Evolutionary conservation across 2,888 invertebrate genomes (phyloP).

Genomic region (Xanthia togata): DNA sequence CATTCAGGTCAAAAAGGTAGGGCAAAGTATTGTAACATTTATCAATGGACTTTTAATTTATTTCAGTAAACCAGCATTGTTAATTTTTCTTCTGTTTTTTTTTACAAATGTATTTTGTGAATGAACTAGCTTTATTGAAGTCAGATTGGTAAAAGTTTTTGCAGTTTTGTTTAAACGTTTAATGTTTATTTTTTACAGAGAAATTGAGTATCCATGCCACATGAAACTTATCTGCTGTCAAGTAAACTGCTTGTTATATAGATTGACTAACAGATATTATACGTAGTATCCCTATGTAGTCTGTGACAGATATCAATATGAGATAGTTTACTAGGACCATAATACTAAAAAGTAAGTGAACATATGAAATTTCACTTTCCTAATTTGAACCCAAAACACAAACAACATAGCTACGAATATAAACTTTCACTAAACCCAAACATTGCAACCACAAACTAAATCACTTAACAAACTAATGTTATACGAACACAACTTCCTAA

Average conservation of each 20-base stretch:
- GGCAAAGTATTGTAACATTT: slow-evolving; percentile 12
- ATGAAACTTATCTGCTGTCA: neutral
- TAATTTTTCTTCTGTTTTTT: slow-evolving; percentile 11
- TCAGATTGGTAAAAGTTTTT: neutral
- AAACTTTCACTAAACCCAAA: slow-evolving; percentile 7
- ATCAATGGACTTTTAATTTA: slow-evolving; percentile 31
- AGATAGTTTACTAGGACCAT: neutral
- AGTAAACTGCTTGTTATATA: neutral
- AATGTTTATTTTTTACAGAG: neutral
- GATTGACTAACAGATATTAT: neutral
- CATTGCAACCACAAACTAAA: slow-evolving; percentile 38
- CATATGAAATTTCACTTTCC: neutral
- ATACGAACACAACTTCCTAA: slow-evolving; percentile 39
- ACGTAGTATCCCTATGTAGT: too few species aligned
- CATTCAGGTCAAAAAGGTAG: slow-evolving; percentile 21
- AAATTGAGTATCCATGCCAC: neutral
- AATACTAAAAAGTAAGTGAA: neutral
- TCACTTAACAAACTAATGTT: slow-evolving; percentile 49
- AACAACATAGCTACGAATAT: neutral
- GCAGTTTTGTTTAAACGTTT: neutral
- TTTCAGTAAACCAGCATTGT: slow-evolving; percentile 26
- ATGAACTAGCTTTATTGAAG: neutral
- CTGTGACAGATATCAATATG: neutral
- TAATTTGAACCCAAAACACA: slow-evolving; percentile 3
- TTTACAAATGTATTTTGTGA: neutral